Base-by-base conservation (phyloP, 2,888 invertebrate genomes). In the Dasysyrphus albostriatus region DNA sequence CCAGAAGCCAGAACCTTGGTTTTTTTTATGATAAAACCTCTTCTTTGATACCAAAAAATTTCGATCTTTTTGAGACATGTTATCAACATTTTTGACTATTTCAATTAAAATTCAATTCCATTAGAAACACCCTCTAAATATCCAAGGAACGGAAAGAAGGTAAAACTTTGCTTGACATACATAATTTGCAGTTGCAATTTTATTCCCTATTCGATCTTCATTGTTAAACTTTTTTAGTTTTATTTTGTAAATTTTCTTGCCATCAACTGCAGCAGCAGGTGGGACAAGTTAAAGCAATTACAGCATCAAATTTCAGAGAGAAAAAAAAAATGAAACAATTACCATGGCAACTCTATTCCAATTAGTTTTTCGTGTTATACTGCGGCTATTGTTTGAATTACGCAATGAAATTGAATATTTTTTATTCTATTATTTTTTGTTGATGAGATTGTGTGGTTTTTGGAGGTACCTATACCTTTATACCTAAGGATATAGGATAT, bases 321-420 rank as follows among this genome's bases (percentile, higher is more conserved):
- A 24, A 24, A 24, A 24, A 24, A 24, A 24, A 32, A 44, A n/a
- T n/a, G 9, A 65, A 65, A 47, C 6, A 32, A 47, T 34, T 34
- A 34, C 47, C 24, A 42, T 9, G 32, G 32, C 47, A 65, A 65
- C 65, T 16, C 32, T 47, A 47, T 32, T 47, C 16, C 76, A 81
- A 81, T 70, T 81, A 81, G 63, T 70, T 70, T 14, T 75, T 19
- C 61, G 39, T 42, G 29, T 65, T 54, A 5, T 39, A 34, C 39
- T 24, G 0, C 10, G 14, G 14, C 16, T n/a, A 63, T 76, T 76
- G 69, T 75, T 70, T 56, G 32, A 47, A 69, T 54, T 54, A 54
- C 69, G 61, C 69, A 63, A 44, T 61, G 14, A 69, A 81, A 54
- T 75, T 80, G 59, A 54, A 74, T 59, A 44, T 74, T 75, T 75